These are phyloP conservation scores for Cephus cinctus DNA, from an alignment of 1,140 invertebrate species.

Conservation along the genomic window DNA sequence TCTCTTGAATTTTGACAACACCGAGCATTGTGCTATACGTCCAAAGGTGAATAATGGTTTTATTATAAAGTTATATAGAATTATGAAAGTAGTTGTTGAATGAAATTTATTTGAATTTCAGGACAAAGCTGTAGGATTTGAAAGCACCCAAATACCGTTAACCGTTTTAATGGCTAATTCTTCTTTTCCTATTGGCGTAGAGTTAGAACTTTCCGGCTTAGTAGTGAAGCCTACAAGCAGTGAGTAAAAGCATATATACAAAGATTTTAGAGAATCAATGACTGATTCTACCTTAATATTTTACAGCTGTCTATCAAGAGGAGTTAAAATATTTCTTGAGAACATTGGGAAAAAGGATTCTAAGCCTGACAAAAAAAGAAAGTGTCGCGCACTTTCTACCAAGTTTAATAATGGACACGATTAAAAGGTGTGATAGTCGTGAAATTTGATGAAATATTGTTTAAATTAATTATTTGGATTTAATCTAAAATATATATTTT, in stretches of 20 bases:
- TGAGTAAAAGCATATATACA: constrained; percentile 40
- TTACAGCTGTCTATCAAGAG: constrained; percentile 64
- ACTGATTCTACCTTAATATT: constrained; percentile 6
- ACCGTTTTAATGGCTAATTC: constrained; percentile 58
- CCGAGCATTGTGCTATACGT: constrained; percentile 14
- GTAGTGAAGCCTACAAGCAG: constrained; percentile 68
- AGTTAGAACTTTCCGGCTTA: constrained; percentile 67
- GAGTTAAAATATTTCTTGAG: constrained; percentile 70
- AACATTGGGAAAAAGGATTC: constrained; percentile 64
- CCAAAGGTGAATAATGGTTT: constrained; percentile 22
- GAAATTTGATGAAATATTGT: not conserved
- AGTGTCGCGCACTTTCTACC: constrained; percentile 63
- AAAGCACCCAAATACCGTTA: constrained; percentile 62
- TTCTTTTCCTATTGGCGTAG: constrained; percentile 66
- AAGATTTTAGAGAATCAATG: constrained; percentile 10
- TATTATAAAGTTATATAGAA: not conserved
- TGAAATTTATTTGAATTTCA: constrained; percentile 30
- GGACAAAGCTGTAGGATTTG: constrained; percentile 50
- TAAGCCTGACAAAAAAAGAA: constrained; percentile 63
- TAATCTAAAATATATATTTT: constrained; percentile 28
- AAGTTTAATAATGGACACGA: constrained; percentile 67
- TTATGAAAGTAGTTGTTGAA: constrained; percentile 1
- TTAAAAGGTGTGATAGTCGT: constrained; percentile 58
- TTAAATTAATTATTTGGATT: constrained; percentile 2
- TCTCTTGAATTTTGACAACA: constrained; percentile 26